These are phyloP conservation scores for Caenorhabditis brenneri DNA, from an alignment of 1,140 invertebrate genomes.

Conservation along the genomic window DNA sequence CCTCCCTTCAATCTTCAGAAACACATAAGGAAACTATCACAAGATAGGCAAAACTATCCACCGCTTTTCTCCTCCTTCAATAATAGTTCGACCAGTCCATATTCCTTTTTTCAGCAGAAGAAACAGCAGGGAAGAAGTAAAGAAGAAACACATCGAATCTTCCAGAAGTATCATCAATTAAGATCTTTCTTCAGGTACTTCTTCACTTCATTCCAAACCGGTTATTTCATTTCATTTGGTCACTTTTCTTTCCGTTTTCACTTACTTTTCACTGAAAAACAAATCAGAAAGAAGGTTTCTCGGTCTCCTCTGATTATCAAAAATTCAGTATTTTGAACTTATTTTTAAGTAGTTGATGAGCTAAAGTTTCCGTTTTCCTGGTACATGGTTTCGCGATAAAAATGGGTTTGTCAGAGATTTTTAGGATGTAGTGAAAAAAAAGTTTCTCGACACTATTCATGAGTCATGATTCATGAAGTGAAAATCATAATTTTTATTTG, in stretches of 20 bases:
- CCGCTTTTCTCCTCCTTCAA: neutral
- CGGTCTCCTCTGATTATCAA: neutral
- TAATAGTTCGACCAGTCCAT: neutral
- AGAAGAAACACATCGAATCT: neutral
- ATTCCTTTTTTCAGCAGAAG: neutral
- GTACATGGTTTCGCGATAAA: too few relatives aligned
- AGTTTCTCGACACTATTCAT: too few relatives aligned
- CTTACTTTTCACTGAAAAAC: neutral
- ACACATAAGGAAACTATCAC: neutral
- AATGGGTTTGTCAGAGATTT: too few relatives aligned
- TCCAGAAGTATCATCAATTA: conserved; percentile 28
- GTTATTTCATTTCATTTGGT: neutral
- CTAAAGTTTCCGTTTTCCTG: too few relatives aligned
- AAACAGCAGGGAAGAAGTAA: neutral
- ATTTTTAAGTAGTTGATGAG: too few relatives aligned
- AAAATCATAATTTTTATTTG: too few relatives aligned
- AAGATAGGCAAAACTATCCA: neutral
- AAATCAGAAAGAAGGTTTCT: too few relatives aligned
- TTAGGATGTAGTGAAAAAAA: too few relatives aligned
- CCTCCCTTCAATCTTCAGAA: too few relatives aligned
- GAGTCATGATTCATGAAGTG: too few relatives aligned
- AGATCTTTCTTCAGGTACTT: neutral
- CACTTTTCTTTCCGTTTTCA: neutral
- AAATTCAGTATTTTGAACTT: too few relatives aligned
- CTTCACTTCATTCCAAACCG: neutral